A percentile compares a stretch with the other conserved stretches of the same genome.
phyloP scores from a whole-genome alignment of 2,888 invertebrate genomes.

The Mactromeris polynyma region DNA sequence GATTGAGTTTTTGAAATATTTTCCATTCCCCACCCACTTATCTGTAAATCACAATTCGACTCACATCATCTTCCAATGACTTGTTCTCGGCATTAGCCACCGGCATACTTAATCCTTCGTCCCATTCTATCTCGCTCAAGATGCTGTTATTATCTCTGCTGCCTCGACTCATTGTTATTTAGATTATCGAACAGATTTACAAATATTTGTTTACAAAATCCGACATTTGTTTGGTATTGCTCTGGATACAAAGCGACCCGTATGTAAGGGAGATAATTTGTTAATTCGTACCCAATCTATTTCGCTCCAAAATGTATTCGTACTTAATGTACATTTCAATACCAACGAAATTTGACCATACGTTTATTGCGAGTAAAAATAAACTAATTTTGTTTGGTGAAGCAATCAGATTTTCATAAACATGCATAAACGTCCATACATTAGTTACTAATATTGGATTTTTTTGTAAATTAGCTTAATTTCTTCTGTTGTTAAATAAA shows the following conservation, averaged over 20 bases:
- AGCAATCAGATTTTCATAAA: no score
- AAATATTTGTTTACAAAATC: constrained; percentile 34
- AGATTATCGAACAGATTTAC: background rate
- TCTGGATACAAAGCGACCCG: constrained; percentile 81
- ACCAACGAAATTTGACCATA: no score
- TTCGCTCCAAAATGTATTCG: background rate
- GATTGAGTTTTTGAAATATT: background rate
- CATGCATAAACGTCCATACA: no score
- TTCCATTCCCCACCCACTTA: constrained; percentile 60
- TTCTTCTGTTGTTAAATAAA: no score
- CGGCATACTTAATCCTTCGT: constrained; percentile 87
- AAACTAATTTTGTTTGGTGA: no score
- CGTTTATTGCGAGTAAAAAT: no score
- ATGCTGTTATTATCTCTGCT: constrained; percentile 80
- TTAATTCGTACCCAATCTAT: constrained; percentile 20
- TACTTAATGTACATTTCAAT: background rate
- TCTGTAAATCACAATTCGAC: background rate
- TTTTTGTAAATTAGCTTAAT: no score
- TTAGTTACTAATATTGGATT: no score
- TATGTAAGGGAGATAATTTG: constrained; percentile 67
- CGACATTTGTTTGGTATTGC: constrained; percentile 76
- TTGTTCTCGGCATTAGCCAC: constrained; percentile 87
- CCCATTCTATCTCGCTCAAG: constrained; percentile 86
- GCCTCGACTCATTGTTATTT: constrained; percentile 75
- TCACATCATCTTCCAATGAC: constrained; percentile 85